A percentile compares a stretch with the other conserved stretches of the same genome.
Evolutionary conservation across 2,113 vertebrate species (phyloP).

Genomic region (Embiotoca jacksoni): DNA sequence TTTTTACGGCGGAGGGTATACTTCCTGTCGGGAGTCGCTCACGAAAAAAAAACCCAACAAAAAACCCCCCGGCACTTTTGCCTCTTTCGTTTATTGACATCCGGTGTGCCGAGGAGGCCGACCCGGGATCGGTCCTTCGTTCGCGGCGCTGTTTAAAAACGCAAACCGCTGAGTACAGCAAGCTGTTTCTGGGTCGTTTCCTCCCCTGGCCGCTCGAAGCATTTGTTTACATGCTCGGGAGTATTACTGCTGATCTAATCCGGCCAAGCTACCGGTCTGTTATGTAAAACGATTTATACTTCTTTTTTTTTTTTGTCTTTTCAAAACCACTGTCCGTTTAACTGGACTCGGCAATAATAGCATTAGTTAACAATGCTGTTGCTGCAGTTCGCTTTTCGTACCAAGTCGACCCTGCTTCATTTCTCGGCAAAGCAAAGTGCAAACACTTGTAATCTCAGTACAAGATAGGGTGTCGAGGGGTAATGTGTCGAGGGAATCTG

Average conservation of each 20-base stretch:
- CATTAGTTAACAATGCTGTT: no score
- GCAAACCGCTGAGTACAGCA: fast-evolving
- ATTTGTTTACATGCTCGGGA: no score
- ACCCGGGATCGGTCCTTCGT: constrained; percentile 13
- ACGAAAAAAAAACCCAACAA: no score
- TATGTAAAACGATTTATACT: no score
- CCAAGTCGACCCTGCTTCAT: not conserved
- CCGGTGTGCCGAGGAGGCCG: constrained; percentile 49
- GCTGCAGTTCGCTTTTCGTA: not conserved
- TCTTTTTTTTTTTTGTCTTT: not conserved
- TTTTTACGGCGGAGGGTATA: constrained; percentile 62
- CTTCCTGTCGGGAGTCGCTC: constrained; percentile 71
- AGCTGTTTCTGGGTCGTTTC: constrained; percentile 38
- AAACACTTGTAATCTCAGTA: not conserved
- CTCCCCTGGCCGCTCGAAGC: no score
- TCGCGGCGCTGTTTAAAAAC: fast-evolving
- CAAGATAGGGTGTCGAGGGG: not conserved
- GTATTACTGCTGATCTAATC: not conserved
- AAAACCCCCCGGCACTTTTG: no score
- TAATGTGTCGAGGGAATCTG: not conserved
- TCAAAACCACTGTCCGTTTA: not conserved
- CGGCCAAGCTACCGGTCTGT: not conserved
- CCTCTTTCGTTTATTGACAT: constrained; percentile 10
- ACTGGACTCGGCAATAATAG: no score
- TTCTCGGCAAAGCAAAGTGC: no score